Conservation (phyloP, 2,113 vertebrate species). For the Chaetorhynchus papuensis region DNA sequence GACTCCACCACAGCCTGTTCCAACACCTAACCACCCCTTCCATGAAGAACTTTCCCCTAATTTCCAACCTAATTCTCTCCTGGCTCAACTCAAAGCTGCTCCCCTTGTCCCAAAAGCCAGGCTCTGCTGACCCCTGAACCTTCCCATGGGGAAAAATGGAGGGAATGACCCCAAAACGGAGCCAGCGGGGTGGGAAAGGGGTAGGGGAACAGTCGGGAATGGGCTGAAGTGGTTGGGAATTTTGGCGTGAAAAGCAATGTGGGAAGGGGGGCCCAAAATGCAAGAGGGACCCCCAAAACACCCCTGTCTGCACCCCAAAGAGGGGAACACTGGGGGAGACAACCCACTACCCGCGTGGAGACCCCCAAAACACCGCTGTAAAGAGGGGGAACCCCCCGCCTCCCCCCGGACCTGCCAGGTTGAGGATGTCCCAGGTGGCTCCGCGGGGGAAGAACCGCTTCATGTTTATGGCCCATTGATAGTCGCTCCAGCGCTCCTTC, state of each 20-base stretch:
- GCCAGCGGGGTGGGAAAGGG: background rate
- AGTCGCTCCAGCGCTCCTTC: conserved; percentile 97
- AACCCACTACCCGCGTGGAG: background rate
- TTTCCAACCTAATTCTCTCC: background rate
- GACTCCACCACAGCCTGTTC: background rate
- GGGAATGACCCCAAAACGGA: background rate
- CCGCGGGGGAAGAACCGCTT: conserved; percentile 95
- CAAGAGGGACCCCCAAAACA: background rate
- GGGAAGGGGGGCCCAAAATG: background rate
- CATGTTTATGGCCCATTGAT: conserved; percentile 96
- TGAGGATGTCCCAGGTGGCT: conserved; percentile 94
- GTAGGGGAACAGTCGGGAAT: background rate
- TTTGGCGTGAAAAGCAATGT: background rate
- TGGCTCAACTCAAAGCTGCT: background rate
- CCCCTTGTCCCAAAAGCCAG: background rate
- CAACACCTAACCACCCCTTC: background rate
- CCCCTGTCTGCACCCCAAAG: background rate
- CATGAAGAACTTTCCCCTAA: background rate
- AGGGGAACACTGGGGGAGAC: background rate
- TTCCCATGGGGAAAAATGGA: background rate
- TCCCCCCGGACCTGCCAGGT: conserved; percentile 83
- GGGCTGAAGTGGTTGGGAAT: background rate
- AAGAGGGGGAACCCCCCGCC: background rate
- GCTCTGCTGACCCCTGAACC: background rate
- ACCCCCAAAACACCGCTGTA: background rate